phyloP scores from a whole-genome alignment of 2,113 vertebrate species.

The Lagopus muta region DNA sequence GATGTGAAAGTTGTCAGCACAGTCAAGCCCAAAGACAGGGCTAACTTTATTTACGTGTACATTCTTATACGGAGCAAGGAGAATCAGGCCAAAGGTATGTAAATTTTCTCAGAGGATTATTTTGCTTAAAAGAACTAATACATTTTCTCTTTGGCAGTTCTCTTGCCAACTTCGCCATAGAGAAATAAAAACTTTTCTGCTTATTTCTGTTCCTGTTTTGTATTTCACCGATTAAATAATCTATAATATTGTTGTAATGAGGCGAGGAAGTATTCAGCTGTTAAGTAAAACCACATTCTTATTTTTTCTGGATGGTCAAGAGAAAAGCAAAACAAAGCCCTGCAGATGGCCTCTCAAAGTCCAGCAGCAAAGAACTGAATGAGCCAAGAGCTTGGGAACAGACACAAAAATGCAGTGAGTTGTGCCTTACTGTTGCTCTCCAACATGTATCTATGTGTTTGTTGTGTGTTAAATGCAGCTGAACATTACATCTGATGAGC shows the following conservation, averaged over 20 bases:
- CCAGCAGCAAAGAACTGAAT: not conserved
- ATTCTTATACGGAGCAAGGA: not conserved
- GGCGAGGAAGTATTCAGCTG: not conserved
- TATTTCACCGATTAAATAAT: not conserved
- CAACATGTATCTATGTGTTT: not conserved
- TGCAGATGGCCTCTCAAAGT: not conserved
- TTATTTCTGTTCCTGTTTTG: not conserved
- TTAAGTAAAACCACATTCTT: constrained; percentile 2
- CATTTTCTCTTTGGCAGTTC: not conserved
- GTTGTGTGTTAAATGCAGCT: not conserved
- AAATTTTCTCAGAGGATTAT: not conserved
- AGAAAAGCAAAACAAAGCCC: constrained; percentile 1
- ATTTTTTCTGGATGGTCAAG: not conserved
- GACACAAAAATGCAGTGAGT: not conserved
- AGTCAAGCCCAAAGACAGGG: constrained; percentile 4
- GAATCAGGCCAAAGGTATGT: not conserved
- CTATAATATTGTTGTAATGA: not conserved
- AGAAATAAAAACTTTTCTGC: not conserved
- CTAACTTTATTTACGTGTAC: not conserved
- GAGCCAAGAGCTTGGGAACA: constrained; percentile 19
- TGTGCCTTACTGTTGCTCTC: not conserved
- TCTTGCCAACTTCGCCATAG: not conserved
- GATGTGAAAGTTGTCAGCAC: not conserved
- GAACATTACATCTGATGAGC: not conserved
- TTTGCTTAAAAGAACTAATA: constrained; percentile 4